Evolutionary conservation across 2,113 vertebrate species (phyloP), one percentile per base, ranked within the genome.

Genomic region (Telmatochromis bifrenatus): DNA sequence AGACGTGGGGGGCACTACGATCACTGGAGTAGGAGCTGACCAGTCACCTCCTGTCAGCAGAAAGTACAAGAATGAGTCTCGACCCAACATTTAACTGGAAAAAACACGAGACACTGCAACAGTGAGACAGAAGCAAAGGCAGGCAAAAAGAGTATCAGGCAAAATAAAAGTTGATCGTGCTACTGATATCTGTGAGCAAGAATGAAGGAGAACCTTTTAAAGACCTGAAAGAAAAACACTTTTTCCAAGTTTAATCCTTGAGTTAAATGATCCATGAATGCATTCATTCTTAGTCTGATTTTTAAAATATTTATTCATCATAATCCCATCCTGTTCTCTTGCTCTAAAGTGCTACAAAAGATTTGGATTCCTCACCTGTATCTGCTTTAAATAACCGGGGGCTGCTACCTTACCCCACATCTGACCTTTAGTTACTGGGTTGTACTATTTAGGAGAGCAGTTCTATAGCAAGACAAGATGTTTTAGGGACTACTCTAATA

Each of bases 1-100:
- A 6, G 93, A 91, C 1, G 92, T 45, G 4, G 94, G 93, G 5
- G 94, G 89, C 15, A 85, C 92, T 9, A 94, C 90, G 0, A 91
- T 91, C 55, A 90, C 88, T 3, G 95, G 91, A 14, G 92, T 28
- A 7, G 96, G 37, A 6, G 89, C 91, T 1, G 94, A 84, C 97
- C 96, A 96, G 79, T 96, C 96, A 75, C 90, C 88, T 75, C 94
- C 96, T 96, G 94, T 37, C 62, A 33, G 55, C 7, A 77, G 6
- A 86, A 79, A 85, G 28, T 4, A 4, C 4, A 33, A 26, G 31
- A 33, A 68, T 62, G 6, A 83, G 42, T 11, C 7, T 65, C 7
- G 7, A 51, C 7, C 10, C 28, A 51, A 51, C 45, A 51, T 77
- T 49, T 33, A 77, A 77, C 45, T 1, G 0, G 7, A 77, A n/a